Conservation (phyloP, 2,797 vertebrate genomes). For the Danio jaintianensis region DNA sequence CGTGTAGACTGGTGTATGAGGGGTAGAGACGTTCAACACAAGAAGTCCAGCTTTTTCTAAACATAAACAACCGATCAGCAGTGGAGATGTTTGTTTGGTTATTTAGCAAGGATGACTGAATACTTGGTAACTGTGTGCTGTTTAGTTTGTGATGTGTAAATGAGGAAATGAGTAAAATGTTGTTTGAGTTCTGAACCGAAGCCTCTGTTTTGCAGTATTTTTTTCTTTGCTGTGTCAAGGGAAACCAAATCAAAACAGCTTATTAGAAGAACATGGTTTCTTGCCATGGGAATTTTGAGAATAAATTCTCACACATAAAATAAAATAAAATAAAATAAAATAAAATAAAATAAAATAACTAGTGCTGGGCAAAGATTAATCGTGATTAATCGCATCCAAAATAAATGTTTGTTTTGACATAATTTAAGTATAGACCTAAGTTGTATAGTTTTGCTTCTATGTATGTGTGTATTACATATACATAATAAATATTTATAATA, state of each 20-base stretch:
- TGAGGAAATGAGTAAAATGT: not conserved
- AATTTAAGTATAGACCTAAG: too few species aligned
- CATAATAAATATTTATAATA: too few species aligned
- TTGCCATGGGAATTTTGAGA: not conserved
- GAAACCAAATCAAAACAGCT: not conserved
- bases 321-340: too few species aligned
- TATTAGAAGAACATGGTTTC: not conserved
- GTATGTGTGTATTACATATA: too few species aligned
- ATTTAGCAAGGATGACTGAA: not conserved
- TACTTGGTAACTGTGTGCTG: not conserved
- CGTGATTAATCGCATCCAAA: too few species aligned
- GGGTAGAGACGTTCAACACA: not conserved
- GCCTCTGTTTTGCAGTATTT: not conserved
- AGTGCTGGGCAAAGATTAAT: too few species aligned
- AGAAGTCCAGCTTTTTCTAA: not conserved
- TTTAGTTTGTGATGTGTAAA: slow-evolving; percentile 2
- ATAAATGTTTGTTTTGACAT: too few species aligned
- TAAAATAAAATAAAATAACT: too few species aligned
- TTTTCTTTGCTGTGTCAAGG: not conserved
- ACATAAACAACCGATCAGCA: not conserved
- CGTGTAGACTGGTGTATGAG: not conserved
- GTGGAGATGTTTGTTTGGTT: slow-evolving; percentile 2
- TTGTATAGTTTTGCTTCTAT: too few species aligned
- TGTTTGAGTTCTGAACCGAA: not conserved
- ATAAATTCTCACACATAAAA: not conserved